Base-by-base conservation (phyloP, 2,113 vertebrate genomes). In the Numenius arquata region DNA sequence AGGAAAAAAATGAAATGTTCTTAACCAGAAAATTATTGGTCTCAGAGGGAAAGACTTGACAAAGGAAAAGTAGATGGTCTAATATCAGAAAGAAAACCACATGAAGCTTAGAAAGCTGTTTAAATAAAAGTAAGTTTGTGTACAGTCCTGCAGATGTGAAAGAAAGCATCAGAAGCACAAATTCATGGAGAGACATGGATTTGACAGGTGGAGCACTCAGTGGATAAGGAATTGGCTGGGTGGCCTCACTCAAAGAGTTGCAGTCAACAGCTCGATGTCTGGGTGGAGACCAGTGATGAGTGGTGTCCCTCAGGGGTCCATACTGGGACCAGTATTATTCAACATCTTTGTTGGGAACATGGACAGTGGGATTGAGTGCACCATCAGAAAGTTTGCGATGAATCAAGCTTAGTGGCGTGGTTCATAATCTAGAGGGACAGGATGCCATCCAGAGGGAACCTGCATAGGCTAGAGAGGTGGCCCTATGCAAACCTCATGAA, bases 211-310 rank as follows among this genome's bases (percentile, higher is more conserved):
- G 41, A 75, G 7, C 23, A 29, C 12, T 48, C 5, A 2, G 29
- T 67, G n/a, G 25, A 21, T 73, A 73, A 79, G n/a, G 29, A 63
- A 55, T 20, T 79, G 34, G 19, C 48, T 79, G 29, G 41, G 63
- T 48, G 19, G 34, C 45, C 1, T 0, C 34, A 45, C 26, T 78
- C 21, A 38, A 70, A 71, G 67, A 40, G 7, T 26, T 48, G n/a
- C 2, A 1, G 40, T 56, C 58, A 65, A 41, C 1, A 2, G 41
- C 30, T 58, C 3, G 0, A n/a, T n/a, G 7, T 56, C 20, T 2
- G 1, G 7, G 25, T 32, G 30, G 8, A 65, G 20, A 66, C 8
- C 30, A 73, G n/a, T 17, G 32, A 47, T 1, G 1, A 71, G 56
- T 15, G 21, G 10, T 17, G 9, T 50, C 18, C 68, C 36, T 58